Evolutionary conservation across 2,797 vertebrate species (phyloP), one percentile per base, ranked within the genome.

Genomic region (Parambassis ranga): DNA sequence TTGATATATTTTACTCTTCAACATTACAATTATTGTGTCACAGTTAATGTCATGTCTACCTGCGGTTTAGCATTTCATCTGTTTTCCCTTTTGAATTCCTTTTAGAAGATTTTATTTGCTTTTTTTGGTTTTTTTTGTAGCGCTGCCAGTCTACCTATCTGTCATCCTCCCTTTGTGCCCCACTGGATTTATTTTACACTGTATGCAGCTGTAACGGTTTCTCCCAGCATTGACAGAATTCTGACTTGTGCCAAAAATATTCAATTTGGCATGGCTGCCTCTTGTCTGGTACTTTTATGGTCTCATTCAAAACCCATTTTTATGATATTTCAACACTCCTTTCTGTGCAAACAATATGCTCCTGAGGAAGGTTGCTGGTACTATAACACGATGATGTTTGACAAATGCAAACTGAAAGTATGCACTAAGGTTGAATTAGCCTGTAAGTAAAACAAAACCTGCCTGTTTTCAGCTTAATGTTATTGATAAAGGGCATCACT

Each of bases 221-320:
- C 18, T 49, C 47, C 14, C 24, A 27, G 22, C 59, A 38, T 26
- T 44, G 50, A 22, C 36, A 73, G 37, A 20, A n/a, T 48, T 65
- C 38, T 38, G 52, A 66, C 42, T 58, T 38, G 11, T 55, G 57
- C 60, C 33, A 61, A 31, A 63, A 58, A 66, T 44, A 68, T 53
- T 56, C 27, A 44, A 66, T 76, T 71, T 71, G 47, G 43, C 60
- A 50, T 10, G 24, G 26, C 52, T 20, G 32, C 23, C 33, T 38
- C 36, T n/a, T 36, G 37, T 48, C 41, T 31, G 24, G 36, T 49
- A 18, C 38, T 38, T 32, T 64, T 20, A 23, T n/a, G n/a, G 49
- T 42, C 51, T 58, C 14, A 44, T 55, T 65, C 41, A 51, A 52
- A 71, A 46, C 11, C 38, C 19, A 18, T 33, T 60, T 56, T 65